These are phyloP conservation scores for Leptinotarsa peninsularis DNA, from an alignment of 2,888 invertebrate genomes.

Conservation along the genomic window DNA sequence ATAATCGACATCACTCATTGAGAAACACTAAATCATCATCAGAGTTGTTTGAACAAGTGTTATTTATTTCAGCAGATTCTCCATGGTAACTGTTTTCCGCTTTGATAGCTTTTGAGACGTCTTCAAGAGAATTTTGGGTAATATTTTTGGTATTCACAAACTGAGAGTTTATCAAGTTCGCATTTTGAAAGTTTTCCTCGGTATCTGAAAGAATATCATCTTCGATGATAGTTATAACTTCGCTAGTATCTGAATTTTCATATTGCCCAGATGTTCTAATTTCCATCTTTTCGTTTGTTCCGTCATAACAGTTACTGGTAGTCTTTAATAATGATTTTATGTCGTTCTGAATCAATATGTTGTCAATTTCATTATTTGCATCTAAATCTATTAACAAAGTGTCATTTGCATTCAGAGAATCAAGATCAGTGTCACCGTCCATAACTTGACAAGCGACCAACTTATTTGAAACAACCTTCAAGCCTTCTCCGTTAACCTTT, in stretches of 20 bases:
- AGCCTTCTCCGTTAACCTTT: not conserved
- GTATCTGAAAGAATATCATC: not conserved
- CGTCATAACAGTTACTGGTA: not conserved
- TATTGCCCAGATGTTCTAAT: not conserved
- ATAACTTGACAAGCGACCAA: not conserved
- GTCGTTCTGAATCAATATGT: not conserved
- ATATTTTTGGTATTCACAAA: not conserved
- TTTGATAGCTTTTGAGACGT: not conserved
- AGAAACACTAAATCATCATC: conserved; percentile 11
- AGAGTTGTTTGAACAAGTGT: not conserved
- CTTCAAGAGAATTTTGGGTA: not conserved
- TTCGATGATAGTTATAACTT: not conserved
- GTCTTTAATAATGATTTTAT: not conserved
- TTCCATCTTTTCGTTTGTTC: not conserved
- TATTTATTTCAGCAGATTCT: not conserved
- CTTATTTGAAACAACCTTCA: not conserved
- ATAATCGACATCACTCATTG: not conserved
- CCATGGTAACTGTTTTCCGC: not conserved
- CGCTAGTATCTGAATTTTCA: not conserved
- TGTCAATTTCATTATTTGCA: conserved; percentile 7
- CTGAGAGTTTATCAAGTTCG: not conserved
- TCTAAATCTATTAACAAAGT: conserved; percentile 23
- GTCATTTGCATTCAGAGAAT: not conserved
- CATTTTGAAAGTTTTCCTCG: not conserved
- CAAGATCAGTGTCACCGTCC: not conserved